Evolutionary conservation across 2,797 vertebrate species (phyloP), one percentile per base, ranked within the genome.

Genomic region (Hoplostethus atlanticus): DNA sequence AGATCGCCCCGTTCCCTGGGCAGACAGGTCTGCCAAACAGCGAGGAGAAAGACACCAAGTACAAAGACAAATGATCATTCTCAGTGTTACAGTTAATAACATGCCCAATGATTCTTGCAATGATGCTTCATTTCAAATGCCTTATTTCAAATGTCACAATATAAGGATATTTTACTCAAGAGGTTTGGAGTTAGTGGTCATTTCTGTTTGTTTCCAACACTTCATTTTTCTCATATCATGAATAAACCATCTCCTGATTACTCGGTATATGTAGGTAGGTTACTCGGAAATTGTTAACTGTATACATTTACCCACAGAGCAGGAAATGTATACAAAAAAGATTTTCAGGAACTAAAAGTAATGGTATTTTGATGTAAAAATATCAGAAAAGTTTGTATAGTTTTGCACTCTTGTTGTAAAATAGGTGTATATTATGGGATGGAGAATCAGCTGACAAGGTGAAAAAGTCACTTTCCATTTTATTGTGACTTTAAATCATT

Each of bases 21-120:
- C 92, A 94, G 83, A 91, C 92, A 0, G 93, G 93, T 5, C 76
- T 91, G 64, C 87, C 73, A 1, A 72, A 66, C 76, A 90, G 90
- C 0, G 78, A 83, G 79, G 96, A 96, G 89, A 96, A 98, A 70
- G 76, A 82, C 28, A 93, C 95, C 71, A 93, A 92, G 75, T 90
- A 86, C 76, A 93, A 92, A 87, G 80, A 91, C 3, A 93, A 91
- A 82, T 91, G 83, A 52, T 71, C 1, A n/a, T 64, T 66, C 10
- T 51, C 58, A 4, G 64, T 73, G 28, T 53, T 79, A 52, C 54
- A 77, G 68, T 60, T 61, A 78, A 85, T 72, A 42, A 51, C 34
- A 44, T 55, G 64, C 56, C 48, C 53, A 42, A 64, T 80, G 51
- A 79, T 77, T 87, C 25, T 55, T 40, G 28, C 52, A 58, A 61